phyloP scores from a whole-genome alignment of 2,888 invertebrate species.

The Calameuta pallipes region DNA sequence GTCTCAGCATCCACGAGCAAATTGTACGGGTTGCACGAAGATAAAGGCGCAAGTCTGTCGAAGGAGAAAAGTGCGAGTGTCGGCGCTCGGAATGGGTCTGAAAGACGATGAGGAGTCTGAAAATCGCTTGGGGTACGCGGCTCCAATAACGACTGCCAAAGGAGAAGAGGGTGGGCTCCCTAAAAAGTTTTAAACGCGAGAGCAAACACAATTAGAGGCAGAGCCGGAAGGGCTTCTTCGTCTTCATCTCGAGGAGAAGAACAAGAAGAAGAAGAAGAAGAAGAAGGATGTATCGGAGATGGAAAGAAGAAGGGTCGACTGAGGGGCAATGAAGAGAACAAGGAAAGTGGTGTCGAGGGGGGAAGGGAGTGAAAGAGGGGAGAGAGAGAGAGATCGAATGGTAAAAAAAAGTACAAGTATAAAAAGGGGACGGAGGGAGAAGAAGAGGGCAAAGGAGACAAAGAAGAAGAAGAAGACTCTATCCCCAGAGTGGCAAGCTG shows the following conservation, averaged over 20 bases:
- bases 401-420: neutral
- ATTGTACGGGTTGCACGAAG: neutral
- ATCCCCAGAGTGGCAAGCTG: constrained; percentile 50
- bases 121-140: constrained; percentile 2
- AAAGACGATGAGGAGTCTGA: neutral
- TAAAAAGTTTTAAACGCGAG: constrained; percentile 41
- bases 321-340: neutral
- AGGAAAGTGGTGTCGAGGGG: neutral
- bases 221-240: constrained; percentile 40
- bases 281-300: constrained; percentile 16
- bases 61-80: neutral
- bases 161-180: constrained; percentile 29
- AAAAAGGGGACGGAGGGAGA: neutral
- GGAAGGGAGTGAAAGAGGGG: neutral
- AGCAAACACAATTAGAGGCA: constrained; percentile 57
- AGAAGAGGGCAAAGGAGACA: constrained; percentile 15
- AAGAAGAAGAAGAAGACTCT: constrained; percentile 55
- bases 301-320: neutral
- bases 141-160: constrained; percentile 22
- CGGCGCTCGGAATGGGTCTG: neutral
- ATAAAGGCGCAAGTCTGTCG: neutral
- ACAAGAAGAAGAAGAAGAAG: constrained; percentile 10
- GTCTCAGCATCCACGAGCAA: neutral
- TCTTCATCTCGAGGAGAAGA: constrained; percentile 17
- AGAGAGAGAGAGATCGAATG: constrained; percentile 5